Conservation (phyloP, 2,888 invertebrate genomes). For the Lasioglossum pauxillum region DNA sequence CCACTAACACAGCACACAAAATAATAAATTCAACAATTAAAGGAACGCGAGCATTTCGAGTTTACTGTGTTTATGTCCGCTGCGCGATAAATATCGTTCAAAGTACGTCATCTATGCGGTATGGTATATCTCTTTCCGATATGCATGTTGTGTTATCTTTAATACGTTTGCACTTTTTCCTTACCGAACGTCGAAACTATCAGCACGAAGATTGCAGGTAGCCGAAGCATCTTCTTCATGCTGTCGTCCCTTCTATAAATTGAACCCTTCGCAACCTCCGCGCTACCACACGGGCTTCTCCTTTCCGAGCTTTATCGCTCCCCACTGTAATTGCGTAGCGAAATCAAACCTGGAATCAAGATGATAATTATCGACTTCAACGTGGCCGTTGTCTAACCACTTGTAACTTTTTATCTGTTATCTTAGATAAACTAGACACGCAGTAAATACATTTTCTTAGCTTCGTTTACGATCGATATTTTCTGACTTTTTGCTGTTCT, state of each 20-base stretch:
- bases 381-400: background rate
- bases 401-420: conserved; percentile 31
- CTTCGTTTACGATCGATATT: background rate
- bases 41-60: background rate
- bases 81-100: background rate
- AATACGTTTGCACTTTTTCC: conserved; percentile 2
- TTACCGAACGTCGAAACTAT: conserved; percentile 52
- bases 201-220: conserved; percentile 33
- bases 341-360: conserved; percentile 51
- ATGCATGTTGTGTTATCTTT: background rate
- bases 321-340: conserved; percentile 15
- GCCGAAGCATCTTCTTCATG: conserved; percentile 38
- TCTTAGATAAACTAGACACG: conserved; percentile 43
- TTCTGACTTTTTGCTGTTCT: background rate
- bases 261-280: conserved; percentile 2
- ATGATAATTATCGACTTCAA: conserved; percentile 44
- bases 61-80: background rate
- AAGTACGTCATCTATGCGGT: background rate
- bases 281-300: conserved; percentile 5
- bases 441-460: conserved; percentile 9
- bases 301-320: conserved; percentile 26
- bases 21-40: background rate
- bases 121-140: background rate
- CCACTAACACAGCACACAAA: conserved; percentile 11
- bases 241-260: background rate